These are phyloP conservation scores for Marmota monax DNA, from an alignment of 2,113 vertebrate species.

Conservation along the genomic window DNA sequence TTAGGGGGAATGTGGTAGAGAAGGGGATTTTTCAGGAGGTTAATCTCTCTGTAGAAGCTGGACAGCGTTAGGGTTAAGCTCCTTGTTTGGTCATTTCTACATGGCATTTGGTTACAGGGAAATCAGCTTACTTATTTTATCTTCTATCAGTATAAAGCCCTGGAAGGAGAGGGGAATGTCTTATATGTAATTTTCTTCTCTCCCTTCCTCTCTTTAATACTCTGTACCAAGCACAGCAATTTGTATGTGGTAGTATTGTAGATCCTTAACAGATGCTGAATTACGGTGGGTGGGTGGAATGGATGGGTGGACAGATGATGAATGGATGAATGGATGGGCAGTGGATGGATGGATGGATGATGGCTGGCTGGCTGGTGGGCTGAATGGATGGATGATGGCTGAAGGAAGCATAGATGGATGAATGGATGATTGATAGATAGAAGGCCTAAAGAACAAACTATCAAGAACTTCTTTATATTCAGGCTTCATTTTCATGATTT, in stretches of 20 bases:
- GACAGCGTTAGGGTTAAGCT: neutral
- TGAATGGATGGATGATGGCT: too few relatives aligned
- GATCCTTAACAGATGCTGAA: neutral
- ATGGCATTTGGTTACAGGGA: neutral
- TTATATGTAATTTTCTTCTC: neutral
- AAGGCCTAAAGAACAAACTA: neutral
- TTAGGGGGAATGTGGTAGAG: neutral
- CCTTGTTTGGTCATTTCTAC: neutral
- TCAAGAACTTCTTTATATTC: neutral
- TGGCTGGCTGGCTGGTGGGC: too few relatives aligned
- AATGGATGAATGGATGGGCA: too few relatives aligned
- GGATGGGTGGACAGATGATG: too few relatives aligned
- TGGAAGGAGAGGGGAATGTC: neutral
- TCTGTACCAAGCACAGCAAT: neutral
- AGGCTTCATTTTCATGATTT: neutral
- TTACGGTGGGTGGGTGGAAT: neutral
- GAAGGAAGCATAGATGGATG: too few relatives aligned
- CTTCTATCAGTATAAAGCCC: neutral
- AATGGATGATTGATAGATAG: neutral
- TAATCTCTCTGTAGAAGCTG: neutral
- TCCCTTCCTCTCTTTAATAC: neutral
- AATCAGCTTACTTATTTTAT: neutral
- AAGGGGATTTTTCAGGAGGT: neutral
- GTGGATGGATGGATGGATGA: neutral
- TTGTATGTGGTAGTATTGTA: neutral